Evolutionary conservation across 1,140 invertebrate species (phyloP), one percentile per base, ranked within the genome.

Genomic region (Rhopalosiphum padi): DNA sequence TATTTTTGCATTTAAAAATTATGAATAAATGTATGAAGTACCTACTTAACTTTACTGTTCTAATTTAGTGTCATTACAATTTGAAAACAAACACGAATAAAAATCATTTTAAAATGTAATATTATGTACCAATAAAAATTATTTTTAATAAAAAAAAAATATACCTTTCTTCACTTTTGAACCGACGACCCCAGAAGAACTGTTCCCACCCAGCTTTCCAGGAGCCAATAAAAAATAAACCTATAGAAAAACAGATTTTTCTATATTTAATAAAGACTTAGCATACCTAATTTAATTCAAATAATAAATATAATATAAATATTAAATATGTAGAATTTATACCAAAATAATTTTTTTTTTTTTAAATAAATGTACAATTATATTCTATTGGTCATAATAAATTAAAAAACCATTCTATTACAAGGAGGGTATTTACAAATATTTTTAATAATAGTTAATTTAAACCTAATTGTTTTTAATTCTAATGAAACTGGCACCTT

Each of bases 81-180:
- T 85, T 41, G 23, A 85, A 41, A 85, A 25, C 35, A 85, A 85
- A 41, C 9, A 85, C 30, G 37, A 85, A 41, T 85, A 37, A 83
- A 82, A 77, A 77, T n/a, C 35, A 37, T 83, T 82, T 77, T 22
- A 43, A 37, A 85, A 41, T 43, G 21, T 85, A 85, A 85, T 23
- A 37, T 35, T 43, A 48, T 18, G 30, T 46, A 87, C 60, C 60
- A 68, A 46, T 43, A 48, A 48, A 30, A 48, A 87, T 7, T 87
- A 87, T 87, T 88, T 77, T 88, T 88, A 46, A 43, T 88, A 48
- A 88, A 88, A 46, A 46, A 46, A 88, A 43, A 88, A 88, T 88
- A 35, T 88, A 88, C 86, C 86, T 88, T 88, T 46, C 30, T 88
- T 88, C 86, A 88, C 86, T 88, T 88, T 88, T 88, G 86, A 88